phyloP scores from a whole-genome alignment of 2,888 invertebrate genomes.

The Craniophora ligustri region DNA sequence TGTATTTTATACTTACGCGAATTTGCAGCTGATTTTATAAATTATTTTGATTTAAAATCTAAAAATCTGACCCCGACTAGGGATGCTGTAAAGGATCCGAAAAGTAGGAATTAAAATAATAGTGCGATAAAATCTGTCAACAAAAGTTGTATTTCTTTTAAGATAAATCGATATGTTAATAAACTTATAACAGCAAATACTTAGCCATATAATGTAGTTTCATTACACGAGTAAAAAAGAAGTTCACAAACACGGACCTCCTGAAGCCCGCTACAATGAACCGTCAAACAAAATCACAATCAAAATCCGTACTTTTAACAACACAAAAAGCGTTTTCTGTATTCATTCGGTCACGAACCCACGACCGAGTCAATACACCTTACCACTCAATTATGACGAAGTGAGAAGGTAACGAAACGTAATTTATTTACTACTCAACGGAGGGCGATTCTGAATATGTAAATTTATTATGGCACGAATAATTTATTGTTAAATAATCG shows the following conservation, averaged over 20 bases:
- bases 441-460: constrained; percentile 76
- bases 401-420: constrained; percentile 83
- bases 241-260: not conserved
- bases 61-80: no score
- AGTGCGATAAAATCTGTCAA: no score
- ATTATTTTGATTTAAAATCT: no score
- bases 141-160: no score
- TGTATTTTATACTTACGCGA: no score
- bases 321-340: constrained; percentile 3
- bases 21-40: no score
- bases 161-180: no score
- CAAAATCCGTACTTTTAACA: not conserved
- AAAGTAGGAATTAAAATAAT: no score
- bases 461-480: constrained; percentile 77
- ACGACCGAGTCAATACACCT: constrained; percentile 46
- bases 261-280: not conserved
- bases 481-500: constrained; percentile 85
- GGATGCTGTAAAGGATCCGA: no score
- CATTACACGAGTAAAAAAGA: no score
- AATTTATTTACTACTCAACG: constrained; percentile 83
- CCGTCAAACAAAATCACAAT: not conserved
- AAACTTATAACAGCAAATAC: no score
- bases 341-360: constrained; percentile 36
- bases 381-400: constrained; percentile 74
- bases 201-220: no score